These are phyloP conservation scores for Paramisgurnus dabryanus DNA, from an alignment of 2,113 vertebrate species.

Conservation along the genomic window DNA sequence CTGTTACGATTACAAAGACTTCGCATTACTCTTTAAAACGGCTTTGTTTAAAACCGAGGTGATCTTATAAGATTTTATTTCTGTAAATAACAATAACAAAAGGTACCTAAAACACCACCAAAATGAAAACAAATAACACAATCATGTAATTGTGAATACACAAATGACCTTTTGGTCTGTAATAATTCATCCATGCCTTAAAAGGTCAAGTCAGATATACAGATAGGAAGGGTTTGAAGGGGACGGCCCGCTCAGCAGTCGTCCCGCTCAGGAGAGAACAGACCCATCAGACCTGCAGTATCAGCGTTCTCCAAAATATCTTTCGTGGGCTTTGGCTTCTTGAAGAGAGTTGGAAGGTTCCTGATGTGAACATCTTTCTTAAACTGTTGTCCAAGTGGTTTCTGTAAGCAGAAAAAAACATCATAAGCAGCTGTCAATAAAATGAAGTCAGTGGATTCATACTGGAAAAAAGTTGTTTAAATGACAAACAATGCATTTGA, in stretches of 20 bases:
- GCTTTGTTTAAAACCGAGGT: background rate
- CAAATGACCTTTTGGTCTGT: background rate
- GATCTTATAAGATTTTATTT: background rate
- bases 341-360: slow-evolving; percentile 95
- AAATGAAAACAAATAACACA: background rate
- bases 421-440: too few species aligned
- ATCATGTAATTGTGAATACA: background rate
- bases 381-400: slow-evolving; percentile 94
- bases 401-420: slow-evolving; percentile 71
- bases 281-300: slow-evolving; percentile 71
- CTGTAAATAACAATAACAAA: too few species aligned
- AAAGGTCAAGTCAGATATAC: background rate
- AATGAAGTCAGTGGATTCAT: too few species aligned
- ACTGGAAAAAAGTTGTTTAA: slow-evolving; percentile 48
- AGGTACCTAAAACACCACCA: background rate
- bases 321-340: slow-evolving; percentile 82
- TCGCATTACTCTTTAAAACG: background rate
- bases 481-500: too few species aligned
- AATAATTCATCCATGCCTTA: background rate
- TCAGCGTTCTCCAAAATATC: slow-evolving; percentile 79
- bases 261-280: slow-evolving; percentile 73
- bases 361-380: slow-evolving; percentile 98
- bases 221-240: background rate
- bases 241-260: slow-evolving; percentile 23
- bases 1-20: background rate